Percentiles rank a stretch among this genome's conserved stretches.
Conservation (phyloP, 2,888 invertebrate genomes). For the Nyleta sp. region DNA sequence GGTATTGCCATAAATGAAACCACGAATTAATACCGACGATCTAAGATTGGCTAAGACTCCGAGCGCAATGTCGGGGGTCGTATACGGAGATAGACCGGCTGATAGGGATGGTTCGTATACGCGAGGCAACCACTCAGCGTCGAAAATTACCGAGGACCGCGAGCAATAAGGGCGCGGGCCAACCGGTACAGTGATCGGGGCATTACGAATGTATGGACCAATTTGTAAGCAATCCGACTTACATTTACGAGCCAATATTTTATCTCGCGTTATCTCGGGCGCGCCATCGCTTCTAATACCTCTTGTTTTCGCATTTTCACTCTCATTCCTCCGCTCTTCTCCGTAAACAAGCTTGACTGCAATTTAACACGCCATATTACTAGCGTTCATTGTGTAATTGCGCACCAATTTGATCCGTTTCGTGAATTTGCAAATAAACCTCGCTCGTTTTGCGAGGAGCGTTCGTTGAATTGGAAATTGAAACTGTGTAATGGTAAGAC, state of each 20-base stretch:
- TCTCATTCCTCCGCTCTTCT: slow-evolving; percentile 50
- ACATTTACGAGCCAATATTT: slow-evolving; percentile 79
- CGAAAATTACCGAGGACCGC: slow-evolving; percentile 73
- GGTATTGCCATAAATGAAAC: too few species aligned
- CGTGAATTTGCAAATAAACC: slow-evolving; percentile 3
- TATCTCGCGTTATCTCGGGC: slow-evolving; percentile 77
- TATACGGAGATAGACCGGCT: slow-evolving; percentile 27
- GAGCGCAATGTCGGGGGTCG: neutral
- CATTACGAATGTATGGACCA: slow-evolving; percentile 82
- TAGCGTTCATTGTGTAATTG: slow-evolving; percentile 13
- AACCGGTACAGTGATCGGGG: slow-evolving; percentile 75
- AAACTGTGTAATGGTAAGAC: too few species aligned
- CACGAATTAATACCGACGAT: slow-evolving; percentile 30
- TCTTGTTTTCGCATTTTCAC: slow-evolving; percentile 56
- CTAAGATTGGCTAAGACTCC: slow-evolving; percentile 20
- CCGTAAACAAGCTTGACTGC: slow-evolving; percentile 28
- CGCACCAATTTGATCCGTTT: neutral
- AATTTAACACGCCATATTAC: slow-evolving; percentile 20
- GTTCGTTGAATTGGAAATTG: too few species aligned
- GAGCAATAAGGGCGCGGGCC: slow-evolving; percentile 71
- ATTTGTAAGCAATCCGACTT: slow-evolving; percentile 83
- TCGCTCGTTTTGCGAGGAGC: too few species aligned
- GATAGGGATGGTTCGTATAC: slow-evolving; percentile 30
- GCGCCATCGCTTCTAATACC: slow-evolving; percentile 40
- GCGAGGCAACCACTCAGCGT: slow-evolving; percentile 65